Evolutionary conservation across 1,140 invertebrate genomes (phyloP).

Genomic region (Listronotus bonariensis): DNA sequence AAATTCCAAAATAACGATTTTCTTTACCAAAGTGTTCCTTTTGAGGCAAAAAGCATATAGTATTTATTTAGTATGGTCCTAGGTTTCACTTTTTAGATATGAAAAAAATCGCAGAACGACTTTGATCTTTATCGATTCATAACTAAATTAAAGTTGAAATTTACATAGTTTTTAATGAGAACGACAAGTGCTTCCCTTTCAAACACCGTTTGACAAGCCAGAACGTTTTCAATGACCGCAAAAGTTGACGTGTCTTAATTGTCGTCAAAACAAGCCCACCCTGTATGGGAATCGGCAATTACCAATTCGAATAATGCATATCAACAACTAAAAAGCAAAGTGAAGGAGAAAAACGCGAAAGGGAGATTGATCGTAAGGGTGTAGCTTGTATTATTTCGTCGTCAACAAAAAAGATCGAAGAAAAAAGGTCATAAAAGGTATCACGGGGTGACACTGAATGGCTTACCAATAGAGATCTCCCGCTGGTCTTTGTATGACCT

Average conservation of each 20-base stretch:
- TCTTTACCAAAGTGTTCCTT: too few species aligned
- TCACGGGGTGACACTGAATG: slow-evolving; percentile 49
- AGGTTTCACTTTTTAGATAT: too few species aligned
- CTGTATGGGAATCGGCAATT: slow-evolving; percentile 45
- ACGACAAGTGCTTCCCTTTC: too few species aligned
- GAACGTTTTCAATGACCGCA: too few species aligned
- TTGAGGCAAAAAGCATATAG: too few species aligned
- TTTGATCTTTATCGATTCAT: too few species aligned
- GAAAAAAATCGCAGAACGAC: too few species aligned
- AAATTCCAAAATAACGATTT: too few species aligned
- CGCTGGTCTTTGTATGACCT: slow-evolving; percentile 42
- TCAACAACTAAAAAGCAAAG: slow-evolving; percentile 18
- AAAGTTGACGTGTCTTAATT: slow-evolving; percentile 8
- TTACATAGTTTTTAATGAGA: too few species aligned
- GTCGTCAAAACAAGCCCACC: slow-evolving; percentile 34
- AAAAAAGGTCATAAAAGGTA: slow-evolving; percentile 50
- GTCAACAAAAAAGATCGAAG: slow-evolving; percentile 45
- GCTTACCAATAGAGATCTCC: slow-evolving; percentile 45
- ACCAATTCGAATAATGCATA: slow-evolving; percentile 38
- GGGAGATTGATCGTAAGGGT: slow-evolving; percentile 32
- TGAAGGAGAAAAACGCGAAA: slow-evolving; percentile 12
- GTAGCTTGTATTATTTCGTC: slow-evolving; percentile 29
- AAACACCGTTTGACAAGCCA: too few species aligned
- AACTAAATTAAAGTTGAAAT: too few species aligned
- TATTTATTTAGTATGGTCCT: too few species aligned